Base-by-base conservation (phyloP, 2,888 invertebrate genomes). In the Ommatoiulus sabulosus region DNA sequence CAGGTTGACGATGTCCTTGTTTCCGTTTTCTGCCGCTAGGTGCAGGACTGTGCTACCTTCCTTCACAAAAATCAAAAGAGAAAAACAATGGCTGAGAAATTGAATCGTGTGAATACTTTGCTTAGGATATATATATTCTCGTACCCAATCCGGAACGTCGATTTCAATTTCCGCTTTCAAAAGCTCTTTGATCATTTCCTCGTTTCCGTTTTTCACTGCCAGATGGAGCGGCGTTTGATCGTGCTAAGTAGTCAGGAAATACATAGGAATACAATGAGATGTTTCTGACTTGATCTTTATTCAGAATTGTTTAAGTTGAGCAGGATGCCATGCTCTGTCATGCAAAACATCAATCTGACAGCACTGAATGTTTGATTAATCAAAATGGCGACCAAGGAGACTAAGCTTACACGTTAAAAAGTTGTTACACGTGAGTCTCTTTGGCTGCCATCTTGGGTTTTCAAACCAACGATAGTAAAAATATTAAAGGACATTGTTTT, bases 21-120 rank as follows among this genome's bases (percentile, higher is more conserved):
- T 96, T 92, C 97, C 96, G 0, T 95, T 95, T 20, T 96, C 93
- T 91, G 97, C 97, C 3, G 97, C 97, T 91, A 96, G 94, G 92
- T 97, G 97, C 5, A 98, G 93, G 91, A 92, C 92, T 12, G 91
- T 91, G 52, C 92, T 92, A 48, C 92, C 92, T 84, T 92, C 91
- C 90, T 90, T 87, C 17, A 63, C 48, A 86, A 86, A 46, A 44
- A 86, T 87, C 20, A 52, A 48, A 12, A 20, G 20, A 44, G 48
- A 44, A 48, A 87, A 87, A 46, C 17, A 46, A n/a, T 46, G 44
- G 46, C 15, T 46, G 46, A 44, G 52, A 48, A 17, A 87, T n/a
- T 46, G 8, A 12, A n/a, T 86, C 44, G 43, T 8, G 20, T 86
- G 10, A 15, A 44, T 17, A 10, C 0, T 88, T 80, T 84, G 80